Evolutionary conservation across 2,888 invertebrate genomes (phyloP).

Genomic region (Protodeltote pygarga): DNA sequence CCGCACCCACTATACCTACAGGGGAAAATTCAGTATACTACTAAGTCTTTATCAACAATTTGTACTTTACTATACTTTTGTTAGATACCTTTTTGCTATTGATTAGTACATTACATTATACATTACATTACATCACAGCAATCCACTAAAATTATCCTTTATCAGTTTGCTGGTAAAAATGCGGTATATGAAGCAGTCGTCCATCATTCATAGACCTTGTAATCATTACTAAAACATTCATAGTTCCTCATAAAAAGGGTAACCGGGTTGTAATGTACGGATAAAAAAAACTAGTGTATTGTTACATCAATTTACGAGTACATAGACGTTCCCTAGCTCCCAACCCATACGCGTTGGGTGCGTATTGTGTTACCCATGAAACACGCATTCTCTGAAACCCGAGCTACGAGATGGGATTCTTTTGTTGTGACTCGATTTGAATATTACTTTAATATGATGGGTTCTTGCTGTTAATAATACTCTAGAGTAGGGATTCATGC

Average conservation of each 20-base stretch:
- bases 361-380: conserved; percentile 80
- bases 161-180: no score
- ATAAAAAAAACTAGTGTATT: conserved; percentile 48
- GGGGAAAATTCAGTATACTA: no score
- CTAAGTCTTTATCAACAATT: no score
- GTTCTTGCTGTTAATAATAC: conserved; percentile 68
- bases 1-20: no score
- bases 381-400: conserved; percentile 79
- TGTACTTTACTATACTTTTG: no score
- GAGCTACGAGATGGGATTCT: conserved; percentile 76
- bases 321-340: conserved; percentile 45
- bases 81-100: no score
- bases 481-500: conserved; percentile 43
- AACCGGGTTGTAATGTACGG: conserved; percentile 25
- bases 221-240: background rate
- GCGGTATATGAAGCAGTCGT: no score
- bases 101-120: no score
- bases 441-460: conserved; percentile 80
- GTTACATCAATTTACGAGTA: conserved; percentile 55
- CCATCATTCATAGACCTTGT: no score
- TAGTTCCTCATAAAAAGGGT: conserved; percentile 14
- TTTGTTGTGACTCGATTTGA: conserved; percentile 82
- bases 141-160: no score
- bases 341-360: conserved; percentile 65
- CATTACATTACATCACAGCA: no score